These are phyloP conservation scores for Eudyptes chrysolophus DNA, from an alignment of 2,113 vertebrate genomes.

Conservation along the genomic window DNA sequence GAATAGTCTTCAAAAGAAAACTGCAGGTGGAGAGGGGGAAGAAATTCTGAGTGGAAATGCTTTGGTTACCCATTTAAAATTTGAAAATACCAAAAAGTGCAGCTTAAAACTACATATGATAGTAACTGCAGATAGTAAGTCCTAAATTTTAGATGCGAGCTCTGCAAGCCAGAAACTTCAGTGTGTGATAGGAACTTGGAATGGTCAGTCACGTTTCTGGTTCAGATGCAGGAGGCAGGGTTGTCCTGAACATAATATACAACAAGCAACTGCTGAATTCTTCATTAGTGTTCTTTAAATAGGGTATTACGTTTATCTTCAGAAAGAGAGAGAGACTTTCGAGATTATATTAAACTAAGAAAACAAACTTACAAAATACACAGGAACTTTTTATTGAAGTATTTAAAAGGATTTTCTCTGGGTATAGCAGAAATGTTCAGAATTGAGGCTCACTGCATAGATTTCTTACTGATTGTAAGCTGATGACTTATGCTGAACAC, in stretches of 20 bases:
- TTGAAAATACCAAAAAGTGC: neutral
- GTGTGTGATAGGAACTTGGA: accelerated
- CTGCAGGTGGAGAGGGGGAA: neutral
- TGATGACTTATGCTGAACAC: neutral
- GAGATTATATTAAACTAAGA: neutral
- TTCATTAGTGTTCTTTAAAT: neutral
- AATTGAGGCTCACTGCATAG: neutral
- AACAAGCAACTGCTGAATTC: neutral
- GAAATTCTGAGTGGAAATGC: neutral
- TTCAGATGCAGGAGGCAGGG: neutral
- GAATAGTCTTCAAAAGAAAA: neutral
- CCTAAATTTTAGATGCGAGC: neutral
- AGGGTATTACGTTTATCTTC: neutral
- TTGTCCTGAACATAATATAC: neutral
- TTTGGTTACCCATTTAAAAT: neutral
- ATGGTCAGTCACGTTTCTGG: neutral
- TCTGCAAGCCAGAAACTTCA: neutral
- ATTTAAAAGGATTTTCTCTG: neutral
- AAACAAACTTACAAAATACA: neutral
- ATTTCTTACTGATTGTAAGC: neutral
- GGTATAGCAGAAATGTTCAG: neutral
- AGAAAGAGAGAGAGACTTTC: neutral
- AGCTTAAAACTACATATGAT: neutral
- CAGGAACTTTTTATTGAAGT: neutral
- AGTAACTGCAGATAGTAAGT: neutral